Evolutionary conservation across 2,888 invertebrate genomes (phyloP), one percentile per base, ranked within the genome.

Genomic region (Caenorhabditis auriculariae): DNA sequence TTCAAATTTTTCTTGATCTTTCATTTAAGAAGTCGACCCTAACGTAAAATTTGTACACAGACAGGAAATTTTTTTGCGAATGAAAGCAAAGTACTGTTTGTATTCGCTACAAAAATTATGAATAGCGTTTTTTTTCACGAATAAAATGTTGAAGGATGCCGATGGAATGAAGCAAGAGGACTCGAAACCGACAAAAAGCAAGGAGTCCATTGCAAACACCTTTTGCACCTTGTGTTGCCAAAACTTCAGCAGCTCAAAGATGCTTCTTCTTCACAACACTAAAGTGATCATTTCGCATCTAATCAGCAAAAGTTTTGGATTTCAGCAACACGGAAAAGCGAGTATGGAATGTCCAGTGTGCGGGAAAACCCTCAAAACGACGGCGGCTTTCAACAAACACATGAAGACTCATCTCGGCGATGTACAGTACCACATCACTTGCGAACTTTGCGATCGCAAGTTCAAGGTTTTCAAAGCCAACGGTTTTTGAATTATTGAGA

Each of bases 391-490:
- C 42, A 61, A 61, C 32, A 45, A 48, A 6, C 61, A 61, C 45
- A 61, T 61, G 61, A 61, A 61, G 39, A 61, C 61, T 1, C 61
- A 61, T 38, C 57, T 57, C 32, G 61, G 61, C 1, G 57, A 56
- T 35, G 61, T 57, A 12, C 46, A 53, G 47, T 46, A 39, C n/a
- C 21, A 47, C 24, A 57, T 61, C n/a, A 37, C 56, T 32, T 61
- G 61, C 49, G 61, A 61, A 26, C 35, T 49, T n/a, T 61, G 61
- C 41, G 61, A 61, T 21, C 23, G 61, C n/a, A 44, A 61, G 24
- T 61, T 61, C 27, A 61, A 61, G 45, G 15, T 15, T n/a, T n/a
- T n/a, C n/a, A n/a, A n/a, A n/a, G n/a, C n/a, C n/a, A n/a, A n/a
- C n/a, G n/a, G n/a, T n/a, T n/a, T n/a, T n/a, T n/a, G n/a, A n/a